phyloP scores from a whole-genome alignment of 53 echinoderm and acorn worm species.

The Actinopyga echinites region DNA sequence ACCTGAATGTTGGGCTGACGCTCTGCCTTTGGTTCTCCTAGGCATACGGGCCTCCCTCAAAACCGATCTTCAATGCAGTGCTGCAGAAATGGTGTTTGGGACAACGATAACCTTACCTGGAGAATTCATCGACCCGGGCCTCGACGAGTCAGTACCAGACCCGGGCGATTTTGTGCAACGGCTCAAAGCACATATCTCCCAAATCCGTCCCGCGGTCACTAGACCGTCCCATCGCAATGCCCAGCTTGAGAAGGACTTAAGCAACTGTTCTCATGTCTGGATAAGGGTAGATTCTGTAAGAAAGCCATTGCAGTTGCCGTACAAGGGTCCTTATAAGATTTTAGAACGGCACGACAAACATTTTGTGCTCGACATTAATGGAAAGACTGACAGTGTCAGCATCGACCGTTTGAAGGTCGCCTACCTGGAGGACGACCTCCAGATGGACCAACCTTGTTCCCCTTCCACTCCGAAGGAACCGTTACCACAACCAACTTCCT shows the following conservation, averaged over 20 bases:
- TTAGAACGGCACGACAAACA: constrained; percentile 32
- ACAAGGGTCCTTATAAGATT: constrained; percentile 37
- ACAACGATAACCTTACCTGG: constrained; percentile 54
- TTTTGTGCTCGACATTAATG: constrained; percentile 16
- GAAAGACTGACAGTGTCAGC: constrained; percentile 31
- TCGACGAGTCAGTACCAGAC: neutral
- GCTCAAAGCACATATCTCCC: constrained; percentile 43
- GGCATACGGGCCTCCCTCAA: constrained; percentile 49
- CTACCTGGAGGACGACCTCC: constrained; percentile 20
- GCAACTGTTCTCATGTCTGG: constrained; percentile 3
- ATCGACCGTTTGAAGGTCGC: constrained; percentile 41
- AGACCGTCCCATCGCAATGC: neutral
- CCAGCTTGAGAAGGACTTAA: constrained; percentile 9
- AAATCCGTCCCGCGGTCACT: constrained; percentile 18
- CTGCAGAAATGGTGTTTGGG: constrained; percentile 63
- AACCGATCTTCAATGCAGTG: constrained; percentile 36
- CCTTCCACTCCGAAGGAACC: neutral
- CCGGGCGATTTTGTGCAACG: constrained; percentile 35
- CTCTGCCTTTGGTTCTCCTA: constrained; percentile 42
- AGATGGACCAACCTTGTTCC: neutral
- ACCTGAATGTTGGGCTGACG: constrained; percentile 44
- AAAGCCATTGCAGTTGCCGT: constrained; percentile 46
- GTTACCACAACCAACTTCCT: neutral
- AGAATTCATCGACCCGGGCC: constrained; percentile 17
- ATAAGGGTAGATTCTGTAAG: constrained; percentile 4